A percentile compares a stretch with the other conserved stretches of the same genome.
Evolutionary conservation across 2,888 invertebrate genomes (phyloP).

Genomic region (Ypsolopha scabrella): DNA sequence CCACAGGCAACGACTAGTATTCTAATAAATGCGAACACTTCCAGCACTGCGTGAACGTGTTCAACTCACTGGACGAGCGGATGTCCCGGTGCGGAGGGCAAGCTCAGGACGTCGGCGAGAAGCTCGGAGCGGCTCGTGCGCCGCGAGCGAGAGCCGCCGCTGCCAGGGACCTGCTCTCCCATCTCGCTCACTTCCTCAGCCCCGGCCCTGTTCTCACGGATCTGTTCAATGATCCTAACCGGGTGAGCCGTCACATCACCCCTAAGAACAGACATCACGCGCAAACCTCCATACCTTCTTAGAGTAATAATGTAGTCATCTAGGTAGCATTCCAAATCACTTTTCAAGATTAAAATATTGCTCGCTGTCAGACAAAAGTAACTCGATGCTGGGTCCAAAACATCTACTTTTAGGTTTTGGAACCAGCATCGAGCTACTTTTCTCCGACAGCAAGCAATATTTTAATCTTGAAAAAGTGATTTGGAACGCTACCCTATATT

Average conservation of each 20-base stretch:
- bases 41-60: conserved; percentile 85
- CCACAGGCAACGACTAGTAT: too few relatives aligned
- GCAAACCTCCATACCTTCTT: too few relatives aligned
- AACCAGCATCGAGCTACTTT: too few relatives aligned
- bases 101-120: conserved; percentile 98
- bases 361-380: too few relatives aligned
- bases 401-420: too few relatives aligned
- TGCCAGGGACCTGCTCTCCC: conserved; percentile 91
- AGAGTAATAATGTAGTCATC: too few relatives aligned
- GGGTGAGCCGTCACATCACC: conserved; percentile 55
- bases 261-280: neutral
- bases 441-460: too few relatives aligned
- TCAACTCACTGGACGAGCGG: conserved; percentile 93
- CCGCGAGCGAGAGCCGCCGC: conserved; percentile 95
- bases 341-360: too few relatives aligned
- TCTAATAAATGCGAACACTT: conserved; percentile 14
- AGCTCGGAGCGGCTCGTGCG: conserved; percentile 95
- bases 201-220: conserved; percentile 87
- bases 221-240: conserved; percentile 86
- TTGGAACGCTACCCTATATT: too few relatives aligned
- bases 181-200: conserved; percentile 91
- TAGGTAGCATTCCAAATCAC: too few relatives aligned
- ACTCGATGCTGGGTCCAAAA: too few relatives aligned
- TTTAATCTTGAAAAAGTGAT: too few relatives aligned
- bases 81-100: conserved; percentile 98